Evolutionary conservation across 2,113 vertebrate genomes (phyloP).

Genomic region (Cephalopholis sonnerati): DNA sequence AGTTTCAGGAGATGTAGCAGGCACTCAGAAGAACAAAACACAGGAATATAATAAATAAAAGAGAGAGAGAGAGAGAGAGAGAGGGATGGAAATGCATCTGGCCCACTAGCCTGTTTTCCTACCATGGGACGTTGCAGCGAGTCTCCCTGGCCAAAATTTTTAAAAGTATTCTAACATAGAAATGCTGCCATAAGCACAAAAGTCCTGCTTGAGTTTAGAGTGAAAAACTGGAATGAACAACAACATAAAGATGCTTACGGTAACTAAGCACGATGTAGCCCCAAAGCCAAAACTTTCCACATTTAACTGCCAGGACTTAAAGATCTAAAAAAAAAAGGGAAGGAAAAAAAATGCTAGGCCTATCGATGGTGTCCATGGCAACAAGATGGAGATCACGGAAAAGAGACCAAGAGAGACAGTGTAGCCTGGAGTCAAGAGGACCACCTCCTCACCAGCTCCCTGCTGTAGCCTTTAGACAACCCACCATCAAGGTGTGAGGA

Average conservation of each 20-base stretch:
- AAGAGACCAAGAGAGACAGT: slow-evolving; percentile 53
- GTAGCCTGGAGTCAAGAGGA: slow-evolving; percentile 72
- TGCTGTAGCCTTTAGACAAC: slow-evolving; percentile 69
- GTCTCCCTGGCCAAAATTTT: slow-evolving; percentile 47
- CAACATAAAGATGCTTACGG: slow-evolving; percentile 50
- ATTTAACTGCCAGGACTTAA: slow-evolving; percentile 49
- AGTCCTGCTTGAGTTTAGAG: slow-evolving; percentile 17
- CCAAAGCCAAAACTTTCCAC: slow-evolving; percentile 64
- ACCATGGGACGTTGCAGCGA: slow-evolving; percentile 48
- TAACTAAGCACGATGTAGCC: slow-evolving; percentile 48
- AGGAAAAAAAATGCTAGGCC: background rate
- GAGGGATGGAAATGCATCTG: slow-evolving; percentile 64
- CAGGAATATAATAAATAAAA: slow-evolving; percentile 59
- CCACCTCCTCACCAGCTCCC: slow-evolving; percentile 69
- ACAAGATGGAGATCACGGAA: slow-evolving; percentile 62
- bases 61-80: background rate
- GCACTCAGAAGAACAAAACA: slow-evolving; percentile 50
- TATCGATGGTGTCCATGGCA: slow-evolving; percentile 72
- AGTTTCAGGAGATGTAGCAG: slow-evolving; percentile 61
- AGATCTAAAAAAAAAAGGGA: slow-evolving; percentile 29
- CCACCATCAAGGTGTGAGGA: slow-evolving; percentile 70
- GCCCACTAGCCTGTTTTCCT: slow-evolving; percentile 68
- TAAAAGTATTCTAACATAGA: slow-evolving; percentile 55
- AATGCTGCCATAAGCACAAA: slow-evolving; percentile 71
- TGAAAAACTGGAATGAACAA: slow-evolving; percentile 30